Base-by-base conservation (phyloP, 2,888 invertebrate genomes). In the Pandemis heparana region DNA sequence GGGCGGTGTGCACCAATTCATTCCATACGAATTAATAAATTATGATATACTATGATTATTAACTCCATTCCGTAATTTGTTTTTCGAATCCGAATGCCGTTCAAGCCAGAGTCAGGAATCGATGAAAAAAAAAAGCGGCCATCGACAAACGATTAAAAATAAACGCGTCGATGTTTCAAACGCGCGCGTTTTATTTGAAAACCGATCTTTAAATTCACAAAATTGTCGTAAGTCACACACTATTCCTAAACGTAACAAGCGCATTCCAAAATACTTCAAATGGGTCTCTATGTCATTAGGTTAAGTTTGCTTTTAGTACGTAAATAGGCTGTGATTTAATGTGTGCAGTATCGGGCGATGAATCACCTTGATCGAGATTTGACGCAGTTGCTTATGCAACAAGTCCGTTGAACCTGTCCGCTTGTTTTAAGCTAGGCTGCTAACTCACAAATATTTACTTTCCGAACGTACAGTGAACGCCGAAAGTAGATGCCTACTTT, bases 301-400 rank as follows among this genome's bases (percentile, higher is more conserved):
- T 64, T 65, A 74, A 60, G 69, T 60, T 69, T 69, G 73, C 51
- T 74, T 69, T 74, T 69, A 23, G 39, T 16, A 51, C n/a, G 64
- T 69, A 38, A 60, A 69, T 63, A 10, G 48, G 43, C 16, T 62
- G 72, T 76, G 76, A 78, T 80, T 77, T 78, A 76, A 76, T 71
- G 76, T 38, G 43, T 46, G 74, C 71, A 69, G 60, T 75, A 78
- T 76, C 75, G 74, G 82, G 80, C 85, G 85, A 86, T 81, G 84
- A 83, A 85, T 91, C 86, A 89, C 91, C 91, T 91, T 91, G 91
- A 91, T 92, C 90, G 90, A 90, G 86, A 88, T 91, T 87, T 88
- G 88, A 88, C 86, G 88, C 81, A 81, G 83, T 82, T 82, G 87
- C 88, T 91, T 91, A 92, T 90, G 92, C 89, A 92, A 92, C 83